Conservation (phyloP, 1,140 invertebrate genomes). For the Triops cancriformis region DNA sequence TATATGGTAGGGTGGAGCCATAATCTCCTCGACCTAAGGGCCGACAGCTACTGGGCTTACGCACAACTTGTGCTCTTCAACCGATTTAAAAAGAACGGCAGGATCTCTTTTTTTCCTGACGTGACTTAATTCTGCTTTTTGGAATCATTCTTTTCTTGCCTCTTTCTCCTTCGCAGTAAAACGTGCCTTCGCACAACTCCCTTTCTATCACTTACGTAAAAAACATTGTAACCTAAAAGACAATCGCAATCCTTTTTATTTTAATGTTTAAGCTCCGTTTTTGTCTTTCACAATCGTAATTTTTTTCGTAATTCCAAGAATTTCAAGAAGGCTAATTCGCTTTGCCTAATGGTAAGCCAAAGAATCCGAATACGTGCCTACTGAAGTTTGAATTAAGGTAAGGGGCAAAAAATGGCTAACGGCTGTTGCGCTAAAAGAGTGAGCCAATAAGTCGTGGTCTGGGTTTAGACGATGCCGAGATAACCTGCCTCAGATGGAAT, state of each 20-base stretch:
- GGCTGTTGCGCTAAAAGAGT: slow-evolving; percentile 2
- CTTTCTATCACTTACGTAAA: not conserved
- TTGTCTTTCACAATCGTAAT: not conserved
- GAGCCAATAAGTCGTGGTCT: slow-evolving; percentile 12
- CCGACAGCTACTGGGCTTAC: slow-evolving; percentile 12
- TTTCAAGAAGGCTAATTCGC: not conserved
- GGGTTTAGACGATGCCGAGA: slow-evolving; percentile 12
- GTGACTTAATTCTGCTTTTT: not conserved
- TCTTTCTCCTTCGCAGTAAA: not conserved
- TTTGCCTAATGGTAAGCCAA: not conserved
- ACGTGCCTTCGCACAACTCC: slow-evolving; percentile 1
- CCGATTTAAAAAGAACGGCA: slow-evolving; percentile 4
- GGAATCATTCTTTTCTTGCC: not conserved
- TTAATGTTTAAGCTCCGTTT: not conserved
- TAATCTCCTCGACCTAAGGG: not conserved
- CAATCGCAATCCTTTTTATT: not conserved
- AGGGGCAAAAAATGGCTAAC: not conserved
- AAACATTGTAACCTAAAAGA: not conserved
- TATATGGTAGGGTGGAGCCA: not conserved
- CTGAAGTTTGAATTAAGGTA: not conserved
- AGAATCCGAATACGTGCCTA: not conserved
- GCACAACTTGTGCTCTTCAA: slow-evolving; percentile 8
- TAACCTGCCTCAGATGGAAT: not conserved
- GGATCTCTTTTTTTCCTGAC: slow-evolving; percentile 3
- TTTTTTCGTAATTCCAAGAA: not conserved